Evolutionary conservation across 1,140 invertebrate species (phyloP).

Genomic region (Papilio xuthus): DNA sequence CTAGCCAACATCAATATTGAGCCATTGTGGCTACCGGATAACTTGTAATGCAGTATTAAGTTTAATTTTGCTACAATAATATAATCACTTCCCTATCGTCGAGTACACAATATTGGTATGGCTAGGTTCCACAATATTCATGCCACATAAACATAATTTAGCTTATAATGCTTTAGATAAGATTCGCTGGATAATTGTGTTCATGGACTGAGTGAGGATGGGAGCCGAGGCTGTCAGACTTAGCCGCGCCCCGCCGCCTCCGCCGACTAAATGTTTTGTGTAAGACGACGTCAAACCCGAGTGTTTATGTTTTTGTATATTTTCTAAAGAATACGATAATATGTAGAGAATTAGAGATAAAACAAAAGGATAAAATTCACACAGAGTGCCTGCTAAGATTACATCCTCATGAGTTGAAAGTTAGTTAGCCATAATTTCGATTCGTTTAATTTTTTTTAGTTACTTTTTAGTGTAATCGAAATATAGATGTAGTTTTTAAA

Average conservation of each 20-base stretch:
- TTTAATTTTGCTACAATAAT: slow-evolving; percentile 25
- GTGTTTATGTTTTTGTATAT: slow-evolving; percentile 62
- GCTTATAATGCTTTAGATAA: slow-evolving; percentile 81
- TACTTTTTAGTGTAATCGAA: slow-evolving; percentile 71
- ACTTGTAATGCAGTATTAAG: slow-evolving; percentile 56
- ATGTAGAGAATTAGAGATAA: slow-evolving; percentile 43
- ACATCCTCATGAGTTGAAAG: slow-evolving; percentile 65
- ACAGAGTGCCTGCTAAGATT: slow-evolving; percentile 78
- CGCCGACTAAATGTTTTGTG: slow-evolving; percentile 39
- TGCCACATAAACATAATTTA: slow-evolving; percentile 79
- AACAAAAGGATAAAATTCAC: slow-evolving; percentile 65
- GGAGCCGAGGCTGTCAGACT: slow-evolving; percentile 41
- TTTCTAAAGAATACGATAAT: slow-evolving; percentile 51
- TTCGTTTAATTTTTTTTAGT: slow-evolving; percentile 68
- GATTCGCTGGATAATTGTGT: slow-evolving; percentile 80
- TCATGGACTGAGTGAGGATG: slow-evolving; percentile 78
- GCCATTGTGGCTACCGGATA: slow-evolving; percentile 31
- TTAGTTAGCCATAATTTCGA: slow-evolving; percentile 77
- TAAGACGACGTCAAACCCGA: slow-evolving; percentile 40
- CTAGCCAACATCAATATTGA: slow-evolving; percentile 59
- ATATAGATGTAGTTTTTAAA: slow-evolving; percentile 70
- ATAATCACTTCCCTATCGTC: not conserved
- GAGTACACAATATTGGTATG: slow-evolving; percentile 46
- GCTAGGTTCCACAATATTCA: slow-evolving; percentile 70
- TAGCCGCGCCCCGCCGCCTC: slow-evolving; percentile 39